phyloP scores from a whole-genome alignment of 37 sponge, comb jelly and placozoan species.

The Aplysina aerophoba region DNA sequence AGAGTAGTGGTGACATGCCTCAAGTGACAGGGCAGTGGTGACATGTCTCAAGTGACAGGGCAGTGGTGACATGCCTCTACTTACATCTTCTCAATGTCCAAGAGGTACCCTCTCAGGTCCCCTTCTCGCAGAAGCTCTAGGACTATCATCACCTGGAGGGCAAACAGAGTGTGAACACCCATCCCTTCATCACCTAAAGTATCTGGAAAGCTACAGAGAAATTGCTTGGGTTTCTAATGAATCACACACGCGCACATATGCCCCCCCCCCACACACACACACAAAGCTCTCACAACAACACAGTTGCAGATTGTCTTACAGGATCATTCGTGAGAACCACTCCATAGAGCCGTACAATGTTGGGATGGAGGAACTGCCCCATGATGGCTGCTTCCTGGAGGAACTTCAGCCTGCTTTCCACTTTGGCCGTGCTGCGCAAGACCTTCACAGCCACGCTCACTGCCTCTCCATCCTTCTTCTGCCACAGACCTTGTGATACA shows the following conservation, averaged over 20 bases:
- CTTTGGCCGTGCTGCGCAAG: neutral
- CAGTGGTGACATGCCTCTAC: neutral
- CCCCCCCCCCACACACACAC: neutral
- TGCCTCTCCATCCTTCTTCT: neutral
- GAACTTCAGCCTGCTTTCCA: slow-evolving; percentile 35
- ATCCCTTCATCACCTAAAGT: too few relatives aligned
- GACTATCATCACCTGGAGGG: slow-evolving; percentile 70
- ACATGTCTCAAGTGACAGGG: too few relatives aligned
- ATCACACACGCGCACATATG: neutral
- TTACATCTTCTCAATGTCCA: neutral
- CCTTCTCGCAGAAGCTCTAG: slow-evolving; percentile 69
- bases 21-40: too few relatives aligned
- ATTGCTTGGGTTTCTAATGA: too few relatives aligned
- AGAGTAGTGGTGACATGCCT: too few relatives aligned
- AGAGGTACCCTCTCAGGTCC: slow-evolving; percentile 42
- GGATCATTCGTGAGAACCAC: slow-evolving; percentile 33
- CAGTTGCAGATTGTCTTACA: neutral
- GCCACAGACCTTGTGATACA: slow-evolving; percentile 11
- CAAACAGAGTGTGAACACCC: neutral
- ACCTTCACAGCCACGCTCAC: slow-evolving; percentile 33
- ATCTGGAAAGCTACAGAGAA: too few relatives aligned
- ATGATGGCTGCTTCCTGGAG: slow-evolving; percentile 46
- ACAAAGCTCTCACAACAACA: neutral
- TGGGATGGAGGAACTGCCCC: slow-evolving; percentile 39
- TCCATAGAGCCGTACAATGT: slow-evolving; percentile 30